Evolutionary conservation across 1,140 invertebrate genomes (phyloP).

Genomic region (Dreissena rostriformis): DNA sequence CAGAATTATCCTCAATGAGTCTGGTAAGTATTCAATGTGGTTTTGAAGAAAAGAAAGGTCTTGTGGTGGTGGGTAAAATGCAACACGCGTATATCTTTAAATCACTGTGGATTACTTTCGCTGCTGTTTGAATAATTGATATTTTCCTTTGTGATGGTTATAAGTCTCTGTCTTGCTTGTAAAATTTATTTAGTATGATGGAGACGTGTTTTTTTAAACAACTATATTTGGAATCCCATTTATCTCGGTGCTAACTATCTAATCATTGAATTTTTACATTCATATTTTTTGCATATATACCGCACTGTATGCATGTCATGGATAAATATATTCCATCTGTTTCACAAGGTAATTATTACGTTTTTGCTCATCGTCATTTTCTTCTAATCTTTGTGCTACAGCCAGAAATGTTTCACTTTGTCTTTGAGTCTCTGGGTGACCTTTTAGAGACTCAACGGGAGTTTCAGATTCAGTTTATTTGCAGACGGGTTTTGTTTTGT

Average conservation of each 20-base stretch:
- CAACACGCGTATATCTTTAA: constrained; percentile 12
- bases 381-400: not conserved
- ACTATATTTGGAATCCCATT: constrained; percentile 26
- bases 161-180: constrained; percentile 7
- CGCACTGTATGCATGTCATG: constrained; percentile 8
- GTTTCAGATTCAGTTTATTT: not conserved
- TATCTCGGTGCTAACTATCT: constrained; percentile 26
- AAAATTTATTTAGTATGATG: constrained; percentile 43
- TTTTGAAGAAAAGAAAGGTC: constrained; percentile 9
- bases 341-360: not conserved
- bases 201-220: not conserved
- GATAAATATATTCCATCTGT: not conserved
- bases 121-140: constrained; percentile 39
- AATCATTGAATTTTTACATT: constrained; percentile 22
- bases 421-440: not conserved
- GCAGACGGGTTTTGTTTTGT: not conserved
- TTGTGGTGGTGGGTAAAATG: not conserved
- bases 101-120: constrained; percentile 53
- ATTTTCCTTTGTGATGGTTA: constrained; percentile 16
- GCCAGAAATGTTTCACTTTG: not conserved
- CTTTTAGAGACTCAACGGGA: not conserved
- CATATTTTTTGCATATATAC: constrained; percentile 41
- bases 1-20: constrained; percentile 21
- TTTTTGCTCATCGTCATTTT: constrained; percentile 1
- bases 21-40: constrained; percentile 30